Base-by-base conservation (phyloP, 2,113 vertebrate species). In the Dasyornis broadbenti region DNA sequence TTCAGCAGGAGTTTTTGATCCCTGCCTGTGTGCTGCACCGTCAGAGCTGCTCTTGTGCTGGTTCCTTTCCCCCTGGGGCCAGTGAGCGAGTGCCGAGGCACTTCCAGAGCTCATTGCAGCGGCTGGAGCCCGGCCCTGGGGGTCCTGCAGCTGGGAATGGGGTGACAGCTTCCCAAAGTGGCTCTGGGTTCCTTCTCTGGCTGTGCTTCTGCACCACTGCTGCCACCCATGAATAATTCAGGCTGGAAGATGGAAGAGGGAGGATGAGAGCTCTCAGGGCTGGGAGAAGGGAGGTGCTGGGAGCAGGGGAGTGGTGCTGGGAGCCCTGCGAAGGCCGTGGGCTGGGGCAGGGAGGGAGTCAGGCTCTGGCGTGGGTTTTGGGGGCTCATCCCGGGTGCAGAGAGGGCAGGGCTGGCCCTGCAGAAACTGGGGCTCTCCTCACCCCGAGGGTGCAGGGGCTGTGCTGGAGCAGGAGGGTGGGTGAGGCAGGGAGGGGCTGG, bases 1-100 rank as follows among this genome's bases (percentile, higher is more conserved):
- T 94, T 82, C 82, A 84, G 93, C 78, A 44, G 85, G 69, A 68
- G 80, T 18, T 73, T 94, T 92, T 96, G 92, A 93, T 96, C 76
- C 18, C 59, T 65, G 93, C 21, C 49, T 26, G 42, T 79, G 63
- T 80, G 63, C 71, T 88, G 79, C 31, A 52, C 76, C 39, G 27
- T 71, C 77, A 63, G 52, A 77, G 40, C 19, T 23, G 81, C 50
- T 87, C 68, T 65, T 2, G 1, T 35, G 85, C 66, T 84, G 65
- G 16, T 57, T 27, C n/a, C 30, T 59, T 47, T 27, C 20, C 78
- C 52, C 33, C 53, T 80, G 69, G 53, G 31, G 63, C 21, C 54
- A 60, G 47, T 40, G 11, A 23, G 19, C 2, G 17, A 17, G 54
- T 11, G 6, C n/a, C 64, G 71, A 57, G 40, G 30, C 11, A 23